phyloP scores from a whole-genome alignment of 1,140 invertebrate genomes.

The Aleiodes sp. region DNA sequence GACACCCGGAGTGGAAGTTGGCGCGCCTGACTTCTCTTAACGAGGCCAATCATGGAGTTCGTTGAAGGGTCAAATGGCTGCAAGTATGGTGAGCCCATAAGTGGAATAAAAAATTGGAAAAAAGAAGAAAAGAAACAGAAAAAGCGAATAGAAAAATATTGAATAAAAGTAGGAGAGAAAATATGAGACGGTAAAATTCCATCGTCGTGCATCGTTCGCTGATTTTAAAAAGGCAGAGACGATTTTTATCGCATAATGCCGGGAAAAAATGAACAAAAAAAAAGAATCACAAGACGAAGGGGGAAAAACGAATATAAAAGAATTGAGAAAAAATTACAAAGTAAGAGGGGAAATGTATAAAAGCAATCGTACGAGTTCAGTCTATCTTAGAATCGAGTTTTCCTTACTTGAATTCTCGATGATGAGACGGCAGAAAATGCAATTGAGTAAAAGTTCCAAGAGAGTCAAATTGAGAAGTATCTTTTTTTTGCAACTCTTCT shows the following conservation, averaged over 20 bases:
- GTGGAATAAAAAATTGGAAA: not conserved
- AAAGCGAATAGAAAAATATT: not conserved
- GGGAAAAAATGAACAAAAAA: not conserved
- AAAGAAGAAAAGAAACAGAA: not conserved
- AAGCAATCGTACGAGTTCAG: constrained; percentile 29
- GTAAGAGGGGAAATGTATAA: not conserved
- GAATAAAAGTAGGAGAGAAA: not conserved
- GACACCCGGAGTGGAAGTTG: not conserved
- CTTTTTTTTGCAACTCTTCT: not conserved
- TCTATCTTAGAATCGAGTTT: constrained; percentile 30
- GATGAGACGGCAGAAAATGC: constrained; percentile 31
- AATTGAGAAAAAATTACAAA: constrained; percentile 13
- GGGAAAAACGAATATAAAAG: constrained; percentile 2
- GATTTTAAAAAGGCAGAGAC: not conserved
- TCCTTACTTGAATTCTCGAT: constrained; percentile 34
- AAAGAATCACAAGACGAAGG: not conserved
- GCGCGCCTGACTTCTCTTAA: constrained; percentile 37
- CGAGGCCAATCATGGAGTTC: constrained; percentile 34
- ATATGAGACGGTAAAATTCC: not conserved
- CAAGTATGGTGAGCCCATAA: not conserved
- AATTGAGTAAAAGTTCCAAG: constrained; percentile 21
- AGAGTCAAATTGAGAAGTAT: constrained; percentile 19
- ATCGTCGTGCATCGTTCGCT: not conserved
- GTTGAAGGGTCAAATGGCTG: constrained; percentile 33
- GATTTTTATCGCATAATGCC: not conserved